Base-by-base conservation (phyloP, 2,797 vertebrate genomes). In the Urophycis tenuis region DNA sequence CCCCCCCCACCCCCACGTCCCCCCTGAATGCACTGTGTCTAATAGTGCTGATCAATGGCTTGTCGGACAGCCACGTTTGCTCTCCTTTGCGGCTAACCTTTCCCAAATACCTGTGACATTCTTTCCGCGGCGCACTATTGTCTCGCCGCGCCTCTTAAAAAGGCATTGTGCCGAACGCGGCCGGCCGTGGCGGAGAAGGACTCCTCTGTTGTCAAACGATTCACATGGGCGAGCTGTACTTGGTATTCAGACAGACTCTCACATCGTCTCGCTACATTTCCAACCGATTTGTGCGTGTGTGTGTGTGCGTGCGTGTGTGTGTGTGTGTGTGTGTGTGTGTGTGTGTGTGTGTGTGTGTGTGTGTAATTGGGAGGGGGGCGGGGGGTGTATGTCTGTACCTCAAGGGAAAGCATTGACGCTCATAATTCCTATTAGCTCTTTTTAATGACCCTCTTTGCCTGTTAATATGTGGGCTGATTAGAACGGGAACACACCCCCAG, bases 391-490 rank as follows among this genome's bases (percentile, higher is more conserved):
- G 11, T n/a, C 60, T 67, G 12, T 67, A 29, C 79, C 88, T 83
- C 79, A 29, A 12, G 85, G 86, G 82, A 75, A 83, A 81, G 73
- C 81, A 81, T 78, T 80, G 82, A 76, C 71, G 74, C 83, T 81
- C 88, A 88, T 90, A 81, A 83, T 33, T 25, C 78, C 82, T 80
- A 84, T 89, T 89, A 89, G 83, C 81, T 84, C 79, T 76, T 84
- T 84, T 85, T 86, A 91, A 90, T 90, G 81, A 87, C 80, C 60
- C 60, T 25, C 60, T 67, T 67, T 25, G 60, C 60, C 60, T 67
- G 60, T 67, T 29, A 67, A 67, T 67, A 29, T 67, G 60, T 29
- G 25, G 60, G 60, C 60, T 67, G 60, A 67, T 67, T 67, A 67
- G 53, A 29, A 60, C 7, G 53, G 53, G 15, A 60, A 67, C 60